Evolutionary conservation across 2,113 vertebrate genomes (phyloP).

Genomic region (Pachyramphus minor): DNA sequence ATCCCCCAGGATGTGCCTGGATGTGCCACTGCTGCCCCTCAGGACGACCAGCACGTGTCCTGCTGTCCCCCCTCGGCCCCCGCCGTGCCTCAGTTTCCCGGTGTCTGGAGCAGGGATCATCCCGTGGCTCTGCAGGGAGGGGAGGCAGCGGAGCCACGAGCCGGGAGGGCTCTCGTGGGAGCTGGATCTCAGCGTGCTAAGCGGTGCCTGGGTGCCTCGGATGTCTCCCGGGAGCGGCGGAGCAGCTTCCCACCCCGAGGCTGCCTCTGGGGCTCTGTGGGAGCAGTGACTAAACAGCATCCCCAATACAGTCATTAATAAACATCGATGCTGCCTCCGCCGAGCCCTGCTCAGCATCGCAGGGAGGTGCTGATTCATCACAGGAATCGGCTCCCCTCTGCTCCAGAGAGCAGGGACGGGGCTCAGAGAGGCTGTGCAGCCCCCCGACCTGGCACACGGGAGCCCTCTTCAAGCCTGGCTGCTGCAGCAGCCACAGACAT

Average conservation of each 20-base stretch:
- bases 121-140: not conserved
- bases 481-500: not conserved
- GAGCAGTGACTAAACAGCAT: slow-evolving; percentile 68
- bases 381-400: not conserved
- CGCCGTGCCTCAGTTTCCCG: slow-evolving; percentile 21
- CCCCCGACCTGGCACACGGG: accelerated
- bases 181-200: not conserved
- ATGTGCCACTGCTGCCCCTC: accelerated
- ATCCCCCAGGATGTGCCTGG: not conserved
- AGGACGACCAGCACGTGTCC: not conserved
- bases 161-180: not conserved
- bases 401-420: not conserved
- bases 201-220: not conserved
- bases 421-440: not conserved
- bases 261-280: not conserved
- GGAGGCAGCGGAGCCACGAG: not conserved
- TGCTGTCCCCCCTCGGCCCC: not conserved
- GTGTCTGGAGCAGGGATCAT: accelerated
- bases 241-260: not conserved
- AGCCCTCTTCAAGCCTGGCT: not conserved
- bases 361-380: slow-evolving; percentile 56
- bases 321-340: slow-evolving; percentile 52
- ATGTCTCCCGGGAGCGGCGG: not conserved
- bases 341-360: slow-evolving; percentile 11
- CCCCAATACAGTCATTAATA: slow-evolving; percentile 48